These are phyloP conservation scores for Philopedon plagiatum DNA, from an alignment of 2,888 invertebrate species.

Conservation along the genomic window DNA sequence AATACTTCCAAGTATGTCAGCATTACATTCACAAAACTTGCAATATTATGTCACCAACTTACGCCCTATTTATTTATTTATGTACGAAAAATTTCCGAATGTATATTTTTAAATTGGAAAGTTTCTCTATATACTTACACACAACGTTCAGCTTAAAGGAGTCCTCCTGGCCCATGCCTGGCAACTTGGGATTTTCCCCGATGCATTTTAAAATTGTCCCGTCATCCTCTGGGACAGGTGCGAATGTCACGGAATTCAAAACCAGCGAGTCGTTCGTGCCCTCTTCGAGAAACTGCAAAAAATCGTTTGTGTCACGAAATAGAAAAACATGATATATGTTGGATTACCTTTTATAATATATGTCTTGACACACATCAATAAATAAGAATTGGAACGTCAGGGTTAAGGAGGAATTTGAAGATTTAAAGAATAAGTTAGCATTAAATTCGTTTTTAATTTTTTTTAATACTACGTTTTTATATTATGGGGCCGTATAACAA, in stretches of 20 bases:
- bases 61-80: neutral
- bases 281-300: constrained; percentile 72
- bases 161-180: constrained; percentile 84
- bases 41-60: too few relatives aligned
- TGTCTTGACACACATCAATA: constrained; percentile 3
- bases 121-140: constrained; percentile 79
- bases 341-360: constrained; percentile 11
- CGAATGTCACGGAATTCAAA: constrained; percentile 83
- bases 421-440: neutral
- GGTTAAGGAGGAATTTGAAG: neutral
- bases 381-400: neutral
- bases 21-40: too few relatives aligned
- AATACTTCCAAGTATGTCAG: too few relatives aligned
- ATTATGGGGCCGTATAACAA: too few relatives aligned
- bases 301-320: constrained; percentile 23
- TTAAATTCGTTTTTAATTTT: neutral
- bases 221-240: constrained; percentile 88
- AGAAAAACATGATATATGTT: constrained; percentile 19
- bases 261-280: constrained; percentile 78
- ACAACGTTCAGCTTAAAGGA: constrained; percentile 87
- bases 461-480: too few relatives aligned
- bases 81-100: neutral
- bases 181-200: constrained; percentile 86
- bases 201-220: constrained; percentile 87
- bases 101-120: neutral